Evolutionary conservation across 2,113 vertebrate species (phyloP).

Genomic region (Chionomys nivalis): DNA sequence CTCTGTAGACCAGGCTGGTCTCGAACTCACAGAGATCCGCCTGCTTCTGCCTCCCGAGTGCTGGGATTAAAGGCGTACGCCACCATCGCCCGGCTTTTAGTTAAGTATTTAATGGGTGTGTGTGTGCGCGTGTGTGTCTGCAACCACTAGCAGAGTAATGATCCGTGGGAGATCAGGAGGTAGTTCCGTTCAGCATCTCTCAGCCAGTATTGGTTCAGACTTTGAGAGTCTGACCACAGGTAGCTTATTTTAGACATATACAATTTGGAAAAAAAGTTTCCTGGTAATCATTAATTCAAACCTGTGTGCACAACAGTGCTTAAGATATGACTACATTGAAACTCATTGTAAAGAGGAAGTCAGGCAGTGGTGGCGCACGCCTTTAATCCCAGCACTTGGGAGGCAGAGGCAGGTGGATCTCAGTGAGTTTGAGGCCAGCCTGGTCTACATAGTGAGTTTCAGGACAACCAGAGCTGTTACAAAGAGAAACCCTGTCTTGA

Average conservation of each 20-base stretch:
- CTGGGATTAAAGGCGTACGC: too few species aligned
- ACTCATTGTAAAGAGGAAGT: background rate
- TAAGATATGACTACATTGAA: background rate
- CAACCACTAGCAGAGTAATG: background rate
- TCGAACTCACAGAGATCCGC: too few species aligned
- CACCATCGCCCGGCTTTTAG: too few species aligned
- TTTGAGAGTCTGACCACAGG: background rate
- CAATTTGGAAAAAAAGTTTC: background rate
- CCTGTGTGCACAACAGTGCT: background rate
- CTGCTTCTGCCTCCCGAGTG: too few species aligned
- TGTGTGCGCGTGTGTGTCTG: background rate
- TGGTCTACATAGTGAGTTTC: too few species aligned
- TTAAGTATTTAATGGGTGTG: background rate
- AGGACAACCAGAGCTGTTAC: too few species aligned
- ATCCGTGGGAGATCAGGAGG: background rate
- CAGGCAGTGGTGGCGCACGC: too few species aligned
- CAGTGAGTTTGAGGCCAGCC: too few species aligned
- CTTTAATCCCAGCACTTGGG: too few species aligned
- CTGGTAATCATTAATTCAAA: background rate
- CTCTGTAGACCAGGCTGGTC: too few species aligned
- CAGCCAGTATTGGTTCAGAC: background rate
- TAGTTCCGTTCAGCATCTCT: background rate
- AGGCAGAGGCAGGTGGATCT: too few species aligned
- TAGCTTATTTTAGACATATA: background rate
- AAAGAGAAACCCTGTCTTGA: too few species aligned